These are phyloP conservation scores for Fopius arisanus DNA, from an alignment of 1,140 invertebrate species.

Conservation along the genomic window DNA sequence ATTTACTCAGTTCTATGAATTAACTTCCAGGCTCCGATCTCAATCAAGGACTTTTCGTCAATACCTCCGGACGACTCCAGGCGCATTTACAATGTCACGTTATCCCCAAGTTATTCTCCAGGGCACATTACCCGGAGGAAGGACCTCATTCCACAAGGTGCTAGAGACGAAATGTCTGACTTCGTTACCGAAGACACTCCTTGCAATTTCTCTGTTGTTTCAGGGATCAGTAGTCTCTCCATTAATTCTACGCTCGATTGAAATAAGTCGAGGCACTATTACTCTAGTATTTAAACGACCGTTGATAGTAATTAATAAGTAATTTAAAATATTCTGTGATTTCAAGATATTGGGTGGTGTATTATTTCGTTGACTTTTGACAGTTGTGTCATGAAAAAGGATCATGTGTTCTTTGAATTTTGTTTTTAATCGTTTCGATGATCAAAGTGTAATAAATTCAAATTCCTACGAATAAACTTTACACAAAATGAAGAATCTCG, in stretches of 20 bases:
- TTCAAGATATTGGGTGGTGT: not conserved
- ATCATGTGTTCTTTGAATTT: not conserved
- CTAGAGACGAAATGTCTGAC: conserved; percentile 11
- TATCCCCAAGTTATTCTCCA: conserved; percentile 4
- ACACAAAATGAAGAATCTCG: not conserved
- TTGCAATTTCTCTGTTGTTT: conserved; percentile 29
- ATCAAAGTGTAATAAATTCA: not conserved
- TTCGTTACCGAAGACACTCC: conserved; percentile 24
- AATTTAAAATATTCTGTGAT: not conserved
- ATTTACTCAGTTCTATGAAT: too few relatives aligned
- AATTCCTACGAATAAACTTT: not conserved
- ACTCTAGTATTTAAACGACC: not conserved
- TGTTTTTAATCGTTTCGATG: not conserved
- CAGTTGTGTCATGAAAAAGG: not conserved
- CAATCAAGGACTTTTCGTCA: not conserved
- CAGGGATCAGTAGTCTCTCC: conserved; percentile 24
- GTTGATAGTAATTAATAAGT: not conserved
- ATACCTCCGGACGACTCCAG: not conserved
- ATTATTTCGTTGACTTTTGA: not conserved
- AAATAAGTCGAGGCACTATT: conserved; percentile 21
- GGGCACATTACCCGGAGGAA: not conserved
- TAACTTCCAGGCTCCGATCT: conserved; percentile 7
- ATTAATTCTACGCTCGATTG: conserved; percentile 16
- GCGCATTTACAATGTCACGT: not conserved
- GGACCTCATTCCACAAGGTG: not conserved